Percentiles rank a stretch among this genome's conserved stretches.
These are phyloP conservation scores for Listronotus oregonensis DNA, from an alignment of 1,140 invertebrate species.

Conservation along the genomic window DNA sequence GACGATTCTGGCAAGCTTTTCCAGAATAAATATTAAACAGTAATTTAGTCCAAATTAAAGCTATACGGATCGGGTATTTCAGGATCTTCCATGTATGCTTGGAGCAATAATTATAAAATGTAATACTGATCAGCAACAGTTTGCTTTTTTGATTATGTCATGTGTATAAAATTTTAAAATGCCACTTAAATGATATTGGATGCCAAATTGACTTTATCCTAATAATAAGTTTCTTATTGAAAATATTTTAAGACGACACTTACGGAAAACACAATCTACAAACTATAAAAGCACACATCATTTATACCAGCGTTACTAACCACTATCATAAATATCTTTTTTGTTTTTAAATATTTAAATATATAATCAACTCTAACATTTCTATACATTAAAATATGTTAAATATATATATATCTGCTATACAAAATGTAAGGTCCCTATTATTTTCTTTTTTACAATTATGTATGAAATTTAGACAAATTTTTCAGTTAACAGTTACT, in stretches of 20 bases:
- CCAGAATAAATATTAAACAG: no score
- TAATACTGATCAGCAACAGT: constrained; percentile 7
- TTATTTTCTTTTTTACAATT: constrained; percentile 10
- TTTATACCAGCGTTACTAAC: constrained; percentile 53
- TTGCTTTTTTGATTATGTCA: constrained; percentile 8
- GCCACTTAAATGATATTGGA: constrained; percentile 12
- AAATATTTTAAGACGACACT: constrained; percentile 31
- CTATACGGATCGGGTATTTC: no score
- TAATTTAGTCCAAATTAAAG: no score
- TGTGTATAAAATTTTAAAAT: constrained; percentile 18
- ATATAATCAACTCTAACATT: constrained; percentile 40
- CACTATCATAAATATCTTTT: constrained; percentile 51
- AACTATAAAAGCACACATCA: constrained; percentile 56
- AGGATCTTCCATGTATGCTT: no score
- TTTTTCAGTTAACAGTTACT: neutral
- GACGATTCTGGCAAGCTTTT: no score
- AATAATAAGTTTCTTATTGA: constrained; percentile 15
- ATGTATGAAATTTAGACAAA: constrained; percentile 7
- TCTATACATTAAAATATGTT: constrained; percentile 42
- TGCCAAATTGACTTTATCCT: constrained; percentile 17
- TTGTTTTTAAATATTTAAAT: constrained; percentile 42
- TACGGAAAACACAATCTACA: constrained; percentile 37
- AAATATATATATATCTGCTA: constrained; percentile 55
- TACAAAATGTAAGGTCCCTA: constrained; percentile 36
- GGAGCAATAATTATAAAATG: neutral